Conservation (phyloP, 2,888 invertebrate species). For the Ischnus inquisitorius region DNA sequence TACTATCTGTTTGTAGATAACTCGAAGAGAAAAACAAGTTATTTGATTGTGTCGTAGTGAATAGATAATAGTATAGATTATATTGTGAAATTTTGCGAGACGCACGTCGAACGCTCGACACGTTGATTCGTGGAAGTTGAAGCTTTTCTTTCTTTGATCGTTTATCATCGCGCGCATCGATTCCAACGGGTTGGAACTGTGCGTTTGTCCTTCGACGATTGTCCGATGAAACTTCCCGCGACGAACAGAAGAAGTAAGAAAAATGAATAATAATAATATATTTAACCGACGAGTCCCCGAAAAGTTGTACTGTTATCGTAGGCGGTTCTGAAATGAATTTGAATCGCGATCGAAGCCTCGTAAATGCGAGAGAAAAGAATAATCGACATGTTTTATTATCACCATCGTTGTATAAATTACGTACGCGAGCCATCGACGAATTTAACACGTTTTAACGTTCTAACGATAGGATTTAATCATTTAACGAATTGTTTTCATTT, state of each 20-base stretch:
- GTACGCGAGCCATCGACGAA: constrained; percentile 64
- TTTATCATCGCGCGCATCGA: constrained; percentile 51
- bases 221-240: constrained; percentile 16
- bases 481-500: constrained; percentile 54
- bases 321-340: background rate
- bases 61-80: constrained; percentile 46
- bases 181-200: constrained; percentile 67
- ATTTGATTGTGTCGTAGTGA: constrained; percentile 64
- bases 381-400: constrained; percentile 45
- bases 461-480: constrained; percentile 44
- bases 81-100: constrained; percentile 50
- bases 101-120: constrained; percentile 67
- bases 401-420: constrained; percentile 45
- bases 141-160: constrained; percentile 32
- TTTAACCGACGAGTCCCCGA: constrained; percentile 7
- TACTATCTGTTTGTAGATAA: constrained; percentile 65
- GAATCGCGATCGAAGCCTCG: background rate
- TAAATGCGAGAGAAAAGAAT: background rate
- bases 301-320: background rate
- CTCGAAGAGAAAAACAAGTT: constrained; percentile 44
- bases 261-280: constrained; percentile 7
- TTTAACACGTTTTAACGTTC: constrained; percentile 45
- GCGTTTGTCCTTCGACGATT: constrained; percentile 39
- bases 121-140: constrained; percentile 68
- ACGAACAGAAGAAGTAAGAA: constrained; percentile 6